These are phyloP conservation scores for Tenrec ecaudatus DNA, from an alignment of 2,113 vertebrate genomes.

Conservation along the genomic window DNA sequence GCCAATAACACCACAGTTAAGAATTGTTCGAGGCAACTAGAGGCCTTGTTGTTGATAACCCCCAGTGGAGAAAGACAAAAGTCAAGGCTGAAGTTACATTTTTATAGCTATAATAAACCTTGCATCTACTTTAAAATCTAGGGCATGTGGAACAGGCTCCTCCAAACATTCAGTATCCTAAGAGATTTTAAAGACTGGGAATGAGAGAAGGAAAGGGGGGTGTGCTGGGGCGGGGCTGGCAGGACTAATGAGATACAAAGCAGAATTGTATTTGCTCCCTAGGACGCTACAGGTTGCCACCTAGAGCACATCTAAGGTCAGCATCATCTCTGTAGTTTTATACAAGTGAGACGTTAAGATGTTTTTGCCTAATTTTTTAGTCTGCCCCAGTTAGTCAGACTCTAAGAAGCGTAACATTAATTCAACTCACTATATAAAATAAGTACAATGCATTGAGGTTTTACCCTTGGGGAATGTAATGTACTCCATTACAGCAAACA, in stretches of 20 bases:
- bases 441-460: not conserved
- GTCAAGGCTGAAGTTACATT: constrained; percentile 71
- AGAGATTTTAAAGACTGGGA: constrained; percentile 82
- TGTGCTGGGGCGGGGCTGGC: constrained; percentile 30
- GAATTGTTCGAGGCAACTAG: constrained; percentile 55
- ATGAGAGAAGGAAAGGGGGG: constrained; percentile 62
- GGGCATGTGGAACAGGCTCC: constrained; percentile 60
- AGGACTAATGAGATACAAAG: constrained; percentile 14
- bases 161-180: constrained; percentile 81
- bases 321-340: not conserved
- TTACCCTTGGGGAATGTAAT: constrained; percentile 1
- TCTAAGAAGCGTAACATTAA: constrained; percentile 14
- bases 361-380: constrained; percentile 51
- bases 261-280: constrained; percentile 51
- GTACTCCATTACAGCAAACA: constrained; percentile 18
- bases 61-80: constrained; percentile 73
- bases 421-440: constrained; percentile 11
- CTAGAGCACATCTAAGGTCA: not conserved
- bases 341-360: constrained; percentile 32
- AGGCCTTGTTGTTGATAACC: constrained; percentile 58
- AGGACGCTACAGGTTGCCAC: not conserved
- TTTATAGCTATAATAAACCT: constrained; percentile 77
- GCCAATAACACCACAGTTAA: not conserved
- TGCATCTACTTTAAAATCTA: constrained; percentile 72
- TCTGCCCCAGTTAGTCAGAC: not conserved